phyloP scores from a whole-genome alignment of 2,888 invertebrate species.

The Eulithis prunata region DNA sequence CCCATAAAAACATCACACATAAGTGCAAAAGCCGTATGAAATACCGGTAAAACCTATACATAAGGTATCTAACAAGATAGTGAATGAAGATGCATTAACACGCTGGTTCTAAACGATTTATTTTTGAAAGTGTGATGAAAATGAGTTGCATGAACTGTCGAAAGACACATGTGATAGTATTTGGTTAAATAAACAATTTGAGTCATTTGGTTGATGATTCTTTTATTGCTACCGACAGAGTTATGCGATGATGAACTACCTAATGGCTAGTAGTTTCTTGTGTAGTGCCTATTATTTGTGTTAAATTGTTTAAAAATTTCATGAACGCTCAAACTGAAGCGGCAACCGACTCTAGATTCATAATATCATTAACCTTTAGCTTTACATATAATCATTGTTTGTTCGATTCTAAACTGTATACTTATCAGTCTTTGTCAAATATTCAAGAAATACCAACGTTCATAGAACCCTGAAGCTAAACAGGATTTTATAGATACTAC shows the following conservation, averaged over 20 bases:
- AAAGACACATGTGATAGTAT: conserved; percentile 11
- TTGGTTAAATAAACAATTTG: conserved; percentile 14
- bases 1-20: too few relatives aligned
- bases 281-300: conserved; percentile 4
- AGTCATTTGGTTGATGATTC: conserved; percentile 1
- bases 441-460: not conserved
- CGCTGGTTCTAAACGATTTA: conserved; percentile 30
- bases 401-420: conserved; percentile 1
- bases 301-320: not conserved
- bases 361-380: conserved; percentile 35
- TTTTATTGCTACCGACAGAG: not conserved
- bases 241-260: not conserved
- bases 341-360: conserved; percentile 14
- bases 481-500: not conserved
- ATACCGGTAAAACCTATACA: too few relatives aligned
- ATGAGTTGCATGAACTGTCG: conserved; percentile 32
- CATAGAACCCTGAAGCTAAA: not conserved
- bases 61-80: not conserved
- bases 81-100: conserved; percentile 13
- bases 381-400: conserved; percentile 20
- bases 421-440: not conserved
- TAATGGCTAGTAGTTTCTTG: conserved; percentile 10
- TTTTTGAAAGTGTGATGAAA: conserved; percentile 37
- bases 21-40: too few relatives aligned
- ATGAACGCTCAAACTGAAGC: not conserved